phyloP scores from a whole-genome alignment of 2,797 vertebrate species.

The Pachyuromys duprasi region DNA sequence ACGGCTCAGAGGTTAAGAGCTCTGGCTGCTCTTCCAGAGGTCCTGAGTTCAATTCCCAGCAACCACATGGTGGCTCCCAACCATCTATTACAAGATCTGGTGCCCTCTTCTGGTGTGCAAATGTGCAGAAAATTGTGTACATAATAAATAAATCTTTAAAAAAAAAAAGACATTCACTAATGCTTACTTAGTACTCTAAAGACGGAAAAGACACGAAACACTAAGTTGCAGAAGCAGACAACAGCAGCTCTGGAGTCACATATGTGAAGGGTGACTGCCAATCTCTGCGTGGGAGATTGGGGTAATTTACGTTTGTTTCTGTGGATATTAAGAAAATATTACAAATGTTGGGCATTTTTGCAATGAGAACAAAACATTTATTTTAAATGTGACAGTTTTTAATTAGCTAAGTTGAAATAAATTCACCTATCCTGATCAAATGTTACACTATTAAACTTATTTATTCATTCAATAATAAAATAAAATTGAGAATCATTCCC shows the following conservation, averaged over 20 bases:
- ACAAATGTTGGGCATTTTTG: neutral
- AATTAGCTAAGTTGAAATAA: constrained; percentile 46
- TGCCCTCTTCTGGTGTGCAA: too few relatives aligned
- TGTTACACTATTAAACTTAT: constrained; percentile 39
- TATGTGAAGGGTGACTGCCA: neutral
- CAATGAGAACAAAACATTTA: constrained; percentile 44
- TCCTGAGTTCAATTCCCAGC: too few relatives aligned
- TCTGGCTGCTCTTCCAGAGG: too few relatives aligned
- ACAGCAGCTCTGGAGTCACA: neutral
- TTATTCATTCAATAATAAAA: constrained; percentile 36
- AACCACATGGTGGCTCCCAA: too few relatives aligned
- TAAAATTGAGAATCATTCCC: constrained; percentile 28
- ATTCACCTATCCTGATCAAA: neutral
- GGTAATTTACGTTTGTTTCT: constrained; percentile 37
- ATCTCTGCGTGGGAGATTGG: neutral
- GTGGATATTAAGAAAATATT: constrained; percentile 17
- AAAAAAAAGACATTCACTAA: too few relatives aligned
- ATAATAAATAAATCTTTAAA: too few relatives aligned
- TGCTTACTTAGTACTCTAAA: neutral
- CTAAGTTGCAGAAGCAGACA: neutral
- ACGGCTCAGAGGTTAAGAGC: too few relatives aligned
- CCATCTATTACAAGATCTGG: too few relatives aligned
- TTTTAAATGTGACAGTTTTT: constrained; percentile 26
- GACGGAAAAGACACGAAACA: constrained; percentile 14
- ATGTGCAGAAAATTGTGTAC: too few relatives aligned